These are phyloP conservation scores for Pipistrellus pipistrellus DNA, from an alignment of 2,797 vertebrate species.

Conservation along the genomic window DNA sequence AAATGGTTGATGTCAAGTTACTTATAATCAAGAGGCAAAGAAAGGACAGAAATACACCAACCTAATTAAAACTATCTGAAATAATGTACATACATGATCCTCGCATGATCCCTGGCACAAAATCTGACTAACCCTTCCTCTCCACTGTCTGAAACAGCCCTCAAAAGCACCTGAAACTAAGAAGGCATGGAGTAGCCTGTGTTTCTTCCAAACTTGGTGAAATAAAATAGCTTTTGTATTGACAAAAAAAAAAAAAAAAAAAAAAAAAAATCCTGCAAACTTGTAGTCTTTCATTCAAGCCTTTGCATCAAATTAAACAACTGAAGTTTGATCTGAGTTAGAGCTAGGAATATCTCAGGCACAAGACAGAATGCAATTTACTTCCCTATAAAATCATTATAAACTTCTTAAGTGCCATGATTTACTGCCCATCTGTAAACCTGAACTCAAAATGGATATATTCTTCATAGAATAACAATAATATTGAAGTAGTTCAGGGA, in stretches of 20 bases:
- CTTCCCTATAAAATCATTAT: constrained; percentile 83
- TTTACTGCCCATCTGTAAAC: constrained; percentile 84
- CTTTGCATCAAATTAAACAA: constrained; percentile 81
- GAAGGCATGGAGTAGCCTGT: constrained; percentile 33
- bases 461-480: constrained; percentile 27
- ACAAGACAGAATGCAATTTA: constrained; percentile 78
- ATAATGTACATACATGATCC: background rate
- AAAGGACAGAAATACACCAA: background rate
- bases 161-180: background rate
- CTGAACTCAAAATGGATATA: constrained; percentile 78
- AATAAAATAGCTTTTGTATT: constrained; percentile 51
- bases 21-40: constrained; percentile 43
- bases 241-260: constrained; percentile 62
- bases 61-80: background rate
- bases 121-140: background rate
- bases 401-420: constrained; percentile 86
- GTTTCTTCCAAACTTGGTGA: constrained; percentile 25
- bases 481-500: background rate
- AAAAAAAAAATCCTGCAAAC: constrained; percentile 72
- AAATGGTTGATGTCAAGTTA: background rate
- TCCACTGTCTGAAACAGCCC: background rate
- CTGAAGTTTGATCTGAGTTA: constrained; percentile 77
- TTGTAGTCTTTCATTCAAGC: constrained; percentile 76
- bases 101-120: background rate
- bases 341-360: constrained; percentile 71